A percentile compares a stretch with the other conserved stretches of the same genome.
Conservation (phyloP, 2,888 invertebrate species). For the Listrodromus nycthemerus region DNA sequence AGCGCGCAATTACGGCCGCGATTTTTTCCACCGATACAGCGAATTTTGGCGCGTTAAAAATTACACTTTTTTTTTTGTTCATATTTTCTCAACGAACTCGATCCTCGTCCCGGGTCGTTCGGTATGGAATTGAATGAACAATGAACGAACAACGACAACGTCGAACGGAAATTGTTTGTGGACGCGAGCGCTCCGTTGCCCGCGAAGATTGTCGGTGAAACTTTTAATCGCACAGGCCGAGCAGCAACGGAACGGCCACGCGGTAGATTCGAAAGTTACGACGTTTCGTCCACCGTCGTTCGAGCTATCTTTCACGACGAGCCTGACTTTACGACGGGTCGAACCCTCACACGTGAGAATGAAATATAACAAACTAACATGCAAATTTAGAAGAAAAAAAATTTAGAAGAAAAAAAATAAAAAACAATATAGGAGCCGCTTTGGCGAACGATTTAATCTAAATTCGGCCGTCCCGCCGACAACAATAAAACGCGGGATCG, state of each 20-base stretch:
- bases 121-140: conserved; percentile 2
- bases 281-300: conserved; percentile 55
- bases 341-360: not conserved
- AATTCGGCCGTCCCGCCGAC: conserved; percentile 22
- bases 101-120: not conserved
- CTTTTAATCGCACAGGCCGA: conserved; percentile 75
- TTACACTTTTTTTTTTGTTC: not conserved
- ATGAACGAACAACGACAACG: too few relatives aligned
- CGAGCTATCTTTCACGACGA: conserved; percentile 34
- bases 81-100: conserved; percentile 1
- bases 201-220: conserved; percentile 66
- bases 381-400: not conserved
- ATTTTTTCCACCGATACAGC: conserved; percentile 5
- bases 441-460: conserved; percentile 52
- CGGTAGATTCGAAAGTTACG: conserved; percentile 69
- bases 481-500: conserved; percentile 37
- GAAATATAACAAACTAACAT: conserved; percentile 7
- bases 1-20: not conserved
- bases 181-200: not conserved
- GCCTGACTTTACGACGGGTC: not conserved
- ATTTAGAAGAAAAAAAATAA: not conserved
- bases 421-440: conserved; percentile 43
- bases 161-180: conserved; percentile 16
- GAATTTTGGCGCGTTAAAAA: conserved; percentile 35
- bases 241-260: conserved; percentile 47